phyloP scores from a whole-genome alignment of 2,888 invertebrate genomes.

The Sialis lutaria region DNA sequence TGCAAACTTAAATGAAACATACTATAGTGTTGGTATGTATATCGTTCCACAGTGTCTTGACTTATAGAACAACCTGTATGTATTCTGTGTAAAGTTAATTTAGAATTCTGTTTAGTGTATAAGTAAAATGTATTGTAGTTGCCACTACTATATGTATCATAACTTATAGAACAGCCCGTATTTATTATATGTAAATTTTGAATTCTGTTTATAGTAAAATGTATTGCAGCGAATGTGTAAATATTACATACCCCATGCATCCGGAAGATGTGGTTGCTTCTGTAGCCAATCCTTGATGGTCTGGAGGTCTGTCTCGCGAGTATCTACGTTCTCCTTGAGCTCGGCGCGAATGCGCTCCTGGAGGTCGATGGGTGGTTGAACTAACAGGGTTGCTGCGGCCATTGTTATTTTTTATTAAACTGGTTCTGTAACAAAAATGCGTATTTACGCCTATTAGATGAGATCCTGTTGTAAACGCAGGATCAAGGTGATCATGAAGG shows the following conservation, averaged over 20 bases:
- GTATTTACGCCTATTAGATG: too few species aligned
- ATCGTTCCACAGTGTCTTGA: too few species aligned
- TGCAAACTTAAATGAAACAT: too few species aligned
- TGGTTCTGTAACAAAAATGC: slow-evolving; percentile 1
- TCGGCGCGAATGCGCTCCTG: slow-evolving; percentile 28
- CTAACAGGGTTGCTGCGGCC: slow-evolving; percentile 28
- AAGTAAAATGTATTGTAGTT: neutral
- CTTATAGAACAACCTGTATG: too few species aligned
- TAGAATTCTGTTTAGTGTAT: too few species aligned
- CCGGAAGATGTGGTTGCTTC: slow-evolving; percentile 47
- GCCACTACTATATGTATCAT: too few species aligned
- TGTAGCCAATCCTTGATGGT: slow-evolving; percentile 49
- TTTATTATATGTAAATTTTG: neutral
- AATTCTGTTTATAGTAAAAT: neutral
- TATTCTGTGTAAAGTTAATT: too few species aligned
- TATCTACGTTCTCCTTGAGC: slow-evolving; percentile 35
- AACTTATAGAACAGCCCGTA: too few species aligned
- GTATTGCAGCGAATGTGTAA: slow-evolving; percentile 3
- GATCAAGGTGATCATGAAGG: too few species aligned
- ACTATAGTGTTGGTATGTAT: too few species aligned
- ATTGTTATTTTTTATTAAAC: neutral
- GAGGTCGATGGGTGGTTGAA: slow-evolving; percentile 27
- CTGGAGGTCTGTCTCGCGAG: slow-evolving; percentile 35
- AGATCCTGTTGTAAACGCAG: too few species aligned
- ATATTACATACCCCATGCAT: slow-evolving; percentile 36